Conservation (phyloP, 2,888 invertebrate species). For the Schrankia costaestrigalis region DNA sequence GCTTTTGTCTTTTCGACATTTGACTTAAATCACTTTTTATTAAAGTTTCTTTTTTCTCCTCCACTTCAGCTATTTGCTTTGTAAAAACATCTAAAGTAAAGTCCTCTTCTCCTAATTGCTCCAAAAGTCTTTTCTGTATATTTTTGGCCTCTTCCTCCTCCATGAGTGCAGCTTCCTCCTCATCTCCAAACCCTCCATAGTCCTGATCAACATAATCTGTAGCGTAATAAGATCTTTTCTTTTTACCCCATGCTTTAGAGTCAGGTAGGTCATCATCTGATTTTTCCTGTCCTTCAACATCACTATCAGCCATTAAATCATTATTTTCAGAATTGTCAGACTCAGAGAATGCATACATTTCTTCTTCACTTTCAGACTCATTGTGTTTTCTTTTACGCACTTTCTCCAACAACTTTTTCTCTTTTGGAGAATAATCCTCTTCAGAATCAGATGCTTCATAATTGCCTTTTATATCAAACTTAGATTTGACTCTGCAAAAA, state of each 20-base stretch:
- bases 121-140: slow-evolving; percentile 87
- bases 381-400: slow-evolving; percentile 77
- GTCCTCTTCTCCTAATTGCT: slow-evolving; percentile 89
- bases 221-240: slow-evolving; percentile 88
- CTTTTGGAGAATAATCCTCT: slow-evolving; percentile 84
- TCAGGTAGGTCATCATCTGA: slow-evolving; percentile 87
- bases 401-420: slow-evolving; percentile 82
- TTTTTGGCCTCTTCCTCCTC: slow-evolving; percentile 92
- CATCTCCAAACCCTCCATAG: slow-evolving; percentile 85
- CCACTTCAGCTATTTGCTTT: slow-evolving; percentile 56
- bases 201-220: slow-evolving; percentile 95
- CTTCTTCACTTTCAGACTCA: slow-evolving; percentile 81
- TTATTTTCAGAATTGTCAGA: slow-evolving; percentile 71
- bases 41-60: slow-evolving; percentile 72
- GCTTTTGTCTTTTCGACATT: slow-evolving; percentile 87
- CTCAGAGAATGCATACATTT: slow-evolving; percentile 82
- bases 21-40: slow-evolving; percentile 89
- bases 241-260: slow-evolving; percentile 93
- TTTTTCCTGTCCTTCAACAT: slow-evolving; percentile 87
- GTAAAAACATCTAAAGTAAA: slow-evolving; percentile 83
- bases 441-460: slow-evolving; percentile 87
- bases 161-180: slow-evolving; percentile 85
- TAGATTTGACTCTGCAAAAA: slow-evolving; percentile 56
- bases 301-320: slow-evolving; percentile 83
- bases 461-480: slow-evolving; percentile 71